phyloP scores from a whole-genome alignment of 2,113 vertebrate species.

The Pyrgilauda ruficollis region DNA sequence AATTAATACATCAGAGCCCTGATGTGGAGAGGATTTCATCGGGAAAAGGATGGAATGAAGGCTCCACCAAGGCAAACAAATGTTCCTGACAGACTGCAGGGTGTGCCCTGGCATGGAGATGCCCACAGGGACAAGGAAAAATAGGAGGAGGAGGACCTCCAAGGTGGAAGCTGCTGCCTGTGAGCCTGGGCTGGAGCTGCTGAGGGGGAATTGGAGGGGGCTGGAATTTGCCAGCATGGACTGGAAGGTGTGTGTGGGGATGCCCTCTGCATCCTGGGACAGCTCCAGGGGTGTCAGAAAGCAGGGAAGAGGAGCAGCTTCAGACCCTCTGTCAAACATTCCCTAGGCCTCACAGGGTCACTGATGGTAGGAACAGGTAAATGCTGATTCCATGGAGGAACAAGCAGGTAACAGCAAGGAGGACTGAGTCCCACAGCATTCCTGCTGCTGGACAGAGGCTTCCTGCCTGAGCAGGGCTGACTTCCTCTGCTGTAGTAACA shows the following conservation, averaged over 20 bases:
- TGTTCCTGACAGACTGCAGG: background rate
- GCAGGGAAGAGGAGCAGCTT: background rate
- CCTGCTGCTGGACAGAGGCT: background rate
- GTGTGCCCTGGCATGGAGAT: background rate
- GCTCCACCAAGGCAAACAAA: background rate
- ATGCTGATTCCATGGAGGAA: background rate
- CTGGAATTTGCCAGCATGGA: background rate
- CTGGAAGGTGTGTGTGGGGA: background rate
- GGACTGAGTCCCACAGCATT: background rate
- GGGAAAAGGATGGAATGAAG: background rate
- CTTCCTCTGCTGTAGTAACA: background rate
- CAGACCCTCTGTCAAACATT: background rate
- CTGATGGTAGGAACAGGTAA: background rate
- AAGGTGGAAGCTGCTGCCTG: background rate
- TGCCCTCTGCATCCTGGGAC: background rate
- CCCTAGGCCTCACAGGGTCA: background rate
- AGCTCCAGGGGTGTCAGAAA: background rate
- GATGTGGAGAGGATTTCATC: background rate
- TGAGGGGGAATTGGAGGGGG: rapidly evolving
- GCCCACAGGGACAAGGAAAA: background rate
- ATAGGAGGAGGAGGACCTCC: background rate
- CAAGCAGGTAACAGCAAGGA: background rate
- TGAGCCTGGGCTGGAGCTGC: background rate
- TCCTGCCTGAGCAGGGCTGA: background rate
- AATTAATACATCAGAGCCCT: background rate